Evolutionary conservation across 2,797 vertebrate genomes (phyloP).

Genomic region (Poliocrania exsul): DNA sequence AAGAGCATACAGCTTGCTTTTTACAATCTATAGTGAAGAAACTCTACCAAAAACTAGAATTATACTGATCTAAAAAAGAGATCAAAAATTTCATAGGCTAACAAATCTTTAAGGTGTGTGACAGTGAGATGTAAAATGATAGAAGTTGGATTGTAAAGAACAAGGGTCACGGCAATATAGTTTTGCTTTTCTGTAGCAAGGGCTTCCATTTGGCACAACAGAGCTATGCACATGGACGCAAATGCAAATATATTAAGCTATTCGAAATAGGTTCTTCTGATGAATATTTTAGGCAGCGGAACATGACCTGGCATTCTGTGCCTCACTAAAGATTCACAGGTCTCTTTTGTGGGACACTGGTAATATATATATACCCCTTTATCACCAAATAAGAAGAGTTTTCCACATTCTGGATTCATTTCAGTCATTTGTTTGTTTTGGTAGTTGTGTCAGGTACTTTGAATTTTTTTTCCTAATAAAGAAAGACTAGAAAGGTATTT

Average conservation of each 20-base stretch:
- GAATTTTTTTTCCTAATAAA: constrained; percentile 85
- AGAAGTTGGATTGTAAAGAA: neutral
- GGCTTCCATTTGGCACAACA: neutral
- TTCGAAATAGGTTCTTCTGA: neutral
- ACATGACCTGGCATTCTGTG: neutral
- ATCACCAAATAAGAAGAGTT: neutral
- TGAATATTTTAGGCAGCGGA: neutral
- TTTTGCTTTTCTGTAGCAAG: neutral
- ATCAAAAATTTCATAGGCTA: neutral
- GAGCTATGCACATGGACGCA: neutral
- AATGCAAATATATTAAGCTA: neutral
- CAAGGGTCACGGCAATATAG: neutral
- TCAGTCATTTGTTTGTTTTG: constrained; percentile 32
- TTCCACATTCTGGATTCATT: neutral
- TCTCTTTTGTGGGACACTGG: neutral
- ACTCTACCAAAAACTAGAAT: neutral
- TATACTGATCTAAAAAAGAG: neutral
- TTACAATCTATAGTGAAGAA: neutral
- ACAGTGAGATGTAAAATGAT: neutral
- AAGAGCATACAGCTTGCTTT: neutral
- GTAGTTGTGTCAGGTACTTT: constrained; percentile 27
- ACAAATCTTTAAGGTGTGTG: neutral
- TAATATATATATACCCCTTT: neutral
- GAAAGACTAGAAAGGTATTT: constrained; percentile 83
- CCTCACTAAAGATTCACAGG: neutral